Evolutionary conservation across 92 coral and sea anemone genomes (phyloP).

Genomic region (Actinernus sp.): DNA sequence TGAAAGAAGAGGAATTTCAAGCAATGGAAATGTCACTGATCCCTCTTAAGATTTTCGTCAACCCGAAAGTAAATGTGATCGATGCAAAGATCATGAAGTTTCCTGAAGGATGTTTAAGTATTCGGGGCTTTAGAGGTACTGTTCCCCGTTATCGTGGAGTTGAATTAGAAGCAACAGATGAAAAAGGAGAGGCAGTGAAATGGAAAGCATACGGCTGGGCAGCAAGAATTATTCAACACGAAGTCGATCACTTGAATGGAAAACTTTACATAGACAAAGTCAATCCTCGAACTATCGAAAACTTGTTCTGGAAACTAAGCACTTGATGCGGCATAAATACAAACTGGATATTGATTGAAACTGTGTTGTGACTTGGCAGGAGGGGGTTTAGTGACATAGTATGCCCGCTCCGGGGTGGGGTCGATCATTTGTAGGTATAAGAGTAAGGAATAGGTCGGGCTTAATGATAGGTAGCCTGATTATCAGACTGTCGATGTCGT

Average conservation of each 20-base stretch:
- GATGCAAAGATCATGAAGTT: conserved; percentile 77
- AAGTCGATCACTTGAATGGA: conserved; percentile 81
- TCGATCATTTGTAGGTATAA: no score
- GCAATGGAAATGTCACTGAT: conserved; percentile 74
- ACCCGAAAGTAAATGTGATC: conserved; percentile 66
- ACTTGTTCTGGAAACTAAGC: conserved; percentile 2
- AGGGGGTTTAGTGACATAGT: conserved; percentile 58
- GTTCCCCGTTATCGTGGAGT: conserved; percentile 86
- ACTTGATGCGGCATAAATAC: not conserved
- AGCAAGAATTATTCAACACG: conserved; percentile 91
- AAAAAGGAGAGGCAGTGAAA: conserved; percentile 60
- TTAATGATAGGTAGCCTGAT: no score
- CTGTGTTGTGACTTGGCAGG: conserved; percentile 93
- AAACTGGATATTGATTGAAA: conserved; percentile 89
- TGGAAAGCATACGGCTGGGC: conserved; percentile 91
- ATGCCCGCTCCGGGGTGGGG: no score
- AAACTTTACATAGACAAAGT: conserved; percentile 62
- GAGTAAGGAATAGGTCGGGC: no score
- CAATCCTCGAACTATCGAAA: not conserved
- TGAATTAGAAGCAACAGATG: conserved; percentile 68
- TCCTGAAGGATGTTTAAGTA: conserved; percentile 86
- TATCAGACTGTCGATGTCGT: no score
- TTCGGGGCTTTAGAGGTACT: conserved; percentile 80
- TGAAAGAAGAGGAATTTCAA: conserved; percentile 64
- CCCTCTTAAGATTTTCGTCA: conserved; percentile 74